Conservation (phyloP, 35 echinoderm and acorn worm species). For the Hemicentrotus pulcherrimus region DNA sequence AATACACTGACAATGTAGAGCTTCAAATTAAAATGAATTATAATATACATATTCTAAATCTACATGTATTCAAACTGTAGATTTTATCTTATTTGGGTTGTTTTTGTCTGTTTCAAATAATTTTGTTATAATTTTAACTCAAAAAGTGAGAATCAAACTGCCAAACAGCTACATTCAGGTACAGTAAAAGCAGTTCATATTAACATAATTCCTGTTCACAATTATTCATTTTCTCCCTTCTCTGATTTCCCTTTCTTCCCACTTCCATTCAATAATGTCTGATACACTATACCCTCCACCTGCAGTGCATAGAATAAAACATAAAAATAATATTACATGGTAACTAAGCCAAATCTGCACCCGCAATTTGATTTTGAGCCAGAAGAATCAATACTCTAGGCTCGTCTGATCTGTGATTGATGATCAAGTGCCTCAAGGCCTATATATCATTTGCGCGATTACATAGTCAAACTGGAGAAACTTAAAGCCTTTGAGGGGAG, state of each 20-base stretch:
- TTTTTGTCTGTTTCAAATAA: no score
- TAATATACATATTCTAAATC: no score
- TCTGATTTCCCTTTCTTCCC: neutral
- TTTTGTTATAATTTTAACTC: no score
- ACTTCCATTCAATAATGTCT: neutral
- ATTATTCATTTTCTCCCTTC: neutral
- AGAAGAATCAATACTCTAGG: neutral
- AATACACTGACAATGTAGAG: no score
- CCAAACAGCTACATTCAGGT: no score
- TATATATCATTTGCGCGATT: slow-evolving; percentile 4
- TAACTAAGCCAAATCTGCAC: slow-evolving; percentile 1
- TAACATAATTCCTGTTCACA: no score
- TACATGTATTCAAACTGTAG: no score
- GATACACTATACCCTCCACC: neutral
- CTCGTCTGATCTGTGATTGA: neutral
- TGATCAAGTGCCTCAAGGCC: neutral
- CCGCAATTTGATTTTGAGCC: neutral
- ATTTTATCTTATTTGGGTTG: no score
- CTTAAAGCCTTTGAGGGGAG: neutral
- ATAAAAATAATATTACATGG: neutral
- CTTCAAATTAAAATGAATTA: no score
- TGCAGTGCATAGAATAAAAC: neutral
- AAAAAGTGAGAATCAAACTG: no score
- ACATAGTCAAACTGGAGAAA: neutral
- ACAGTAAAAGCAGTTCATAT: no score